Evolutionary conservation across 2,797 vertebrate species (phyloP).

Genomic region (Botia almorhae): DNA sequence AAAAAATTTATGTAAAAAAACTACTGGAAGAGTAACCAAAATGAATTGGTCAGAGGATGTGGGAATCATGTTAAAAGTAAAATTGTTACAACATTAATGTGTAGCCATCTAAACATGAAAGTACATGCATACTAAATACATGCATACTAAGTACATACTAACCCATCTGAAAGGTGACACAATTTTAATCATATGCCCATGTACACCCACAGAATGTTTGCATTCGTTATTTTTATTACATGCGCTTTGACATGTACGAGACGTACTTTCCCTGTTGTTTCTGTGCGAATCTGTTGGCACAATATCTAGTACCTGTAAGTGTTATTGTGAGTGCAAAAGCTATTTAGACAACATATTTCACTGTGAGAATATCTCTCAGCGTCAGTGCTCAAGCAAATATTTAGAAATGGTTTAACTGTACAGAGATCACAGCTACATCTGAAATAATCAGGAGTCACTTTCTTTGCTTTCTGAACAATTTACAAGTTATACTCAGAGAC

Average conservation of each 20-base stretch:
- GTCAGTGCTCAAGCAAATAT: constrained; percentile 19
- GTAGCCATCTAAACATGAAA: too few relatives aligned
- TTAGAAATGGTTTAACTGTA: constrained; percentile 16
- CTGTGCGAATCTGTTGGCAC: neutral
- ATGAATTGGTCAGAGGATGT: constrained; percentile 22
- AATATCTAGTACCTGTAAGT: neutral
- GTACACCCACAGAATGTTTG: constrained; percentile 28
- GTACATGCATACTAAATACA: constrained; percentile 25
- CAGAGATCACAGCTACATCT: neutral
- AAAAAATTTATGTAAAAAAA: too few relatives aligned
- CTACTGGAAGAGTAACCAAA: too few relatives aligned
- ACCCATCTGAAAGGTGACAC: constrained; percentile 57
- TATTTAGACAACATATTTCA: neutral
- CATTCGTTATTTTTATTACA: neutral
- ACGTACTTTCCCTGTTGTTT: neutral
- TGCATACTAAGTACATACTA: constrained; percentile 77
- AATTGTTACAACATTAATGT: constrained; percentile 70
- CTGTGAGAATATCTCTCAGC: constrained; percentile 6
- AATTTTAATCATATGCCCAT: constrained; percentile 15
- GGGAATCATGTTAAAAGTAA: constrained; percentile 44
- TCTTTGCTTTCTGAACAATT: constrained; percentile 3
- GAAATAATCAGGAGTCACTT: neutral
- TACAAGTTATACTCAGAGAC: constrained; percentile 23
- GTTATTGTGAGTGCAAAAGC: constrained; percentile 13
- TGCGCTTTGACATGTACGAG: constrained; percentile 13